Evolutionary conservation across 2,888 invertebrate genomes (phyloP), one percentile per base, ranked within the genome.

Genomic region (Andrena praecox): DNA sequence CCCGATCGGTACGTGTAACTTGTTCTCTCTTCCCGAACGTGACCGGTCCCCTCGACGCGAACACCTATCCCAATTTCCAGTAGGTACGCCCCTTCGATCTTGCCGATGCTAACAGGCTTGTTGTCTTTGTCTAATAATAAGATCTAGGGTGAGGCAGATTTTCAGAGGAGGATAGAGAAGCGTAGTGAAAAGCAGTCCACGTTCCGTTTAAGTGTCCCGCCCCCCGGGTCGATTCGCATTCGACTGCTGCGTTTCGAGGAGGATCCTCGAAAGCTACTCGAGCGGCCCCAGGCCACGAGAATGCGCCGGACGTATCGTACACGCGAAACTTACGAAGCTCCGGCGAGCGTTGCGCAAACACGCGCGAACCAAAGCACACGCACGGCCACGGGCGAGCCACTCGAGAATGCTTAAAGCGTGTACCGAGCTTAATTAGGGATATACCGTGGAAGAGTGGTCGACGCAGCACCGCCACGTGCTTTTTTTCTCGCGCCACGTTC

Each of bases 381-480:
- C 76, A 72, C 78, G 68, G 35, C 62, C 62, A 52, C 67, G 63
- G 52, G 56, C 66, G 70, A 73, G 64, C 71, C 71, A 78, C 79
- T 84, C 79, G 82, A 84, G 86, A 64, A 77, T 80, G 78, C 88
- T 88, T 79, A 80, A 86, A 86, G 67, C 85, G 82, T 81, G 83
- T 75, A 86, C 82, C 73, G 82, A 82, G 85, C 85, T 86, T 91
- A 92, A 91, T 91, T 92, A 91, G 90, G 89, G 87, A 87, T 88
- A 87, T 85, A 86, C 85, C 87, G 82, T 86, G 69, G 83, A 12
- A 24, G 48, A 59, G 86, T 85, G 87, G 87, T 89, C 87, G 87
- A 82, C 85, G 87, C 60, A 80, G 87, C 84, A 84, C 20, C 81
- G 90, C 90, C 89, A 90, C 90, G 90, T 90, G 89, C 85, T 83